Base-by-base conservation (phyloP, 2,113 vertebrate species). In the Brienomyrus longianalis region DNA sequence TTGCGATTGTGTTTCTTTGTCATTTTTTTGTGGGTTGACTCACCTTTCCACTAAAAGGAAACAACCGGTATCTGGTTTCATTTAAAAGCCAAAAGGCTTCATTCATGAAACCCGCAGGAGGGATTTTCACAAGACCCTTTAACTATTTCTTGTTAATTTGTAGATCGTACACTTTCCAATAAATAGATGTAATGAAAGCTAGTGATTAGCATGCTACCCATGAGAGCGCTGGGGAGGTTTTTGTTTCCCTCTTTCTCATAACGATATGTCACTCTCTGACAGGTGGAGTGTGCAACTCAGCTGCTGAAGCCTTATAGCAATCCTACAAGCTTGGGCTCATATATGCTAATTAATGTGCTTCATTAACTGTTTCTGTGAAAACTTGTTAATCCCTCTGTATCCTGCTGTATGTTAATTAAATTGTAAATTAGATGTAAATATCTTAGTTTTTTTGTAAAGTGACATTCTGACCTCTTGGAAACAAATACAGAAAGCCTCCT, bases 121-220 rank as follows among this genome's bases (percentile, higher is more conserved):
- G 39, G 35, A 35, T 15, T 86, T 89, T 89, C 83, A 89, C 54
- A 86, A 89, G 89, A 43, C 83, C 8, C 56, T 47, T 43, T 89
- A 83, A 85, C 39, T 84, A 59, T 89, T 89, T 85, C 83, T 83
- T 19, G 77, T 89, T 84, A 84, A 89, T 85, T 89, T 84, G 77
- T 84, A 23, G 39, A 89, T 89, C 51, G 7, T n/a, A 83, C 21
- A 21, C 13, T 89, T 85, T 85, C 45, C 80, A 50, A 27, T 89
- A 89, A 89, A 85, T 89, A 35, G 17, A 35, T 21, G 83, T 86
- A 89, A 43, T 89, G 54, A 89, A 85, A 83, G 5, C 35, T 62
- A 77, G 77, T 39, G 21, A 31, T 88, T 45, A 45, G 45, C 45
- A 52, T 21, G 56, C 56, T 59, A 47, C 51, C 10, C 80, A 0